These are phyloP conservation scores for Amblyopsis rosae DNA, from an alignment of 2,113 vertebrate genomes.

Conservation along the genomic window DNA sequence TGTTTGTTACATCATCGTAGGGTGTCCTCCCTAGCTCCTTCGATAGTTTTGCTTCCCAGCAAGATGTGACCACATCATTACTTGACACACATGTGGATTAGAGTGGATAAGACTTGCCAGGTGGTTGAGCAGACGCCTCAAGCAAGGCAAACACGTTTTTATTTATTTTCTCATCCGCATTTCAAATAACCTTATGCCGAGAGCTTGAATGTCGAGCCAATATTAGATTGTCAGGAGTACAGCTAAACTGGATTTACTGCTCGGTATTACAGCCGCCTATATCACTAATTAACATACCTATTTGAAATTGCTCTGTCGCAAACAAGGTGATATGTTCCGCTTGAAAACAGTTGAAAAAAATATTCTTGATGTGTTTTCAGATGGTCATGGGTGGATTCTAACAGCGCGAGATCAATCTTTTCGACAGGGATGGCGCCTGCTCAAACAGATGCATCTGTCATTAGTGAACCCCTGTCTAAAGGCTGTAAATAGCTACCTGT, in stretches of 20 bases:
- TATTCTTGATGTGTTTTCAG: too few species aligned
- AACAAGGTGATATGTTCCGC: not conserved
- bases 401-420: not conserved
- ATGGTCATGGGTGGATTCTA: not conserved
- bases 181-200: not conserved
- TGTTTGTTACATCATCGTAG: slow-evolving; percentile 30
- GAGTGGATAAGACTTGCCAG: slow-evolving; percentile 31
- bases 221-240: slow-evolving; percentile 29
- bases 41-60: slow-evolving; percentile 8
- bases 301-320: not conserved
- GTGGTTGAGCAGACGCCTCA: not conserved
- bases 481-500: slow-evolving; percentile 62
- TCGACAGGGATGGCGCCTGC: not conserved
- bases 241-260: slow-evolving; percentile 12
- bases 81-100: slow-evolving; percentile 26
- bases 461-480: slow-evolving; percentile 25
- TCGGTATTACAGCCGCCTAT: slow-evolving; percentile 10
- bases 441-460: not conserved
- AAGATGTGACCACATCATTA: slow-evolving; percentile 34
- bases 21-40: not conserved
- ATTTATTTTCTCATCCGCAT: not conserved
- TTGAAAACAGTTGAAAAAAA: not conserved
- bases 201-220: slow-evolving; percentile 10
- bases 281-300: not conserved
- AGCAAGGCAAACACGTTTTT: slow-evolving; percentile 8